phyloP scores from a whole-genome alignment of 2,797 vertebrate species.

The Acanthiza pusilla region DNA sequence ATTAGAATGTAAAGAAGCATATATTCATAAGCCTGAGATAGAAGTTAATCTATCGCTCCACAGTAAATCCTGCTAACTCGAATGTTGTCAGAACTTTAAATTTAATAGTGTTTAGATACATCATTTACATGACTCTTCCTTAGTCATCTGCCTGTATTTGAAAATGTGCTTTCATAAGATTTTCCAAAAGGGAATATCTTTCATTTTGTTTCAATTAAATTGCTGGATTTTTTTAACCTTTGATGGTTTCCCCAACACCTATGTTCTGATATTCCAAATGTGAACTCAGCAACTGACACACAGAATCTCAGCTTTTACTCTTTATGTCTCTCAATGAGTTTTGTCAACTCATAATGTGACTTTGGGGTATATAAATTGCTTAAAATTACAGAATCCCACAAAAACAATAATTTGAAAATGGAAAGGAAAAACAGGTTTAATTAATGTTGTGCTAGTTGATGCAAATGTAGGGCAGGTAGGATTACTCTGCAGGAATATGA shows the following conservation, averaged over 20 bases:
- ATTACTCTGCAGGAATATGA: constrained; percentile 34
- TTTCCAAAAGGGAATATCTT: neutral
- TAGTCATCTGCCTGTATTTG: neutral
- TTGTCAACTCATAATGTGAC: neutral
- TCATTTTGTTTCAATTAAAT: neutral
- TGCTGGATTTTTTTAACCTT: neutral
- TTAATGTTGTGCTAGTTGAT: neutral
- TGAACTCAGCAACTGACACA: neutral
- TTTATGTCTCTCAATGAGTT: neutral
- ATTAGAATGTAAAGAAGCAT: neutral
- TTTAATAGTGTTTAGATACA: neutral
- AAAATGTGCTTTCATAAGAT: neutral
- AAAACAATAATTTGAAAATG: neutral
- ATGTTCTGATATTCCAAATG: neutral
- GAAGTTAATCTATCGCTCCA: neutral
- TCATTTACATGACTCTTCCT: neutral
- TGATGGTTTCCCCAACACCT: neutral
- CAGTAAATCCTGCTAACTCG: neutral
- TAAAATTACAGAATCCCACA: neutral
- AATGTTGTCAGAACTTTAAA: neutral
- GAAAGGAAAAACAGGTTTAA: neutral
- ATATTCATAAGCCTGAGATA: neutral
- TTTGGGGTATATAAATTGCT: neutral
- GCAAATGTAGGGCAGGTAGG: neutral
- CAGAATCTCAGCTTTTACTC: neutral